Evolutionary conservation across 2,113 vertebrate species (phyloP).

Genomic region (Rattus rattus): DNA sequence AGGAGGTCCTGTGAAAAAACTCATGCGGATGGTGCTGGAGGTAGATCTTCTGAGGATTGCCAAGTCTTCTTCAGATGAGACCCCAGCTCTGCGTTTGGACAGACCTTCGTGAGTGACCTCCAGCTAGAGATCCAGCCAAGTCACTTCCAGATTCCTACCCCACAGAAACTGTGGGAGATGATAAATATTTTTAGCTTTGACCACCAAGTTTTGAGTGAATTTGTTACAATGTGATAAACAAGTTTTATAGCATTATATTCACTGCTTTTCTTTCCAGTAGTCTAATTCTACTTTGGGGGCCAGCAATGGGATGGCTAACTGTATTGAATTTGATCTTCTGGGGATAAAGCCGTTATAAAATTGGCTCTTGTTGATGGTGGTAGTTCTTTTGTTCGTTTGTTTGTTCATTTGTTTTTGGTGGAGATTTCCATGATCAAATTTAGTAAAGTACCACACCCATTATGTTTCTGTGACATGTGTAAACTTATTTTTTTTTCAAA

Average conservation of each 20-base stretch:
- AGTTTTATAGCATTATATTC: background rate
- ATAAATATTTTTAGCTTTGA: constrained; percentile 21
- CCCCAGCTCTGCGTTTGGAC: background rate
- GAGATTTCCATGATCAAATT: background rate
- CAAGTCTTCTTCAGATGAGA: background rate
- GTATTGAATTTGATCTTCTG: background rate
- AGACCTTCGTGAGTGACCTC: background rate
- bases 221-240: background rate
- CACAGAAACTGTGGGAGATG: background rate
- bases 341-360: background rate
- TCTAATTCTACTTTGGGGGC: background rate
- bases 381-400: background rate
- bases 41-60: background rate
- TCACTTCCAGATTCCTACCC: background rate
- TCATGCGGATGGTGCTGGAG: background rate
- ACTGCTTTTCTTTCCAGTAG: background rate
- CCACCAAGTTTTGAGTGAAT: background rate
- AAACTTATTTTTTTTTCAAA: constrained; percentile 21
- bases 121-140: background rate
- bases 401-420: constrained; percentile 13
- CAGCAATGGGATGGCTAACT: background rate
- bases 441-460: background rate
- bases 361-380: too few species aligned
- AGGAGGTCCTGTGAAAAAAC: background rate
- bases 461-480: background rate